A percentile compares a stretch with the other conserved stretches of the same genome.
Conservation (phyloP, 2,113 vertebrate genomes). For the Neodon shergylaensis region DNA sequence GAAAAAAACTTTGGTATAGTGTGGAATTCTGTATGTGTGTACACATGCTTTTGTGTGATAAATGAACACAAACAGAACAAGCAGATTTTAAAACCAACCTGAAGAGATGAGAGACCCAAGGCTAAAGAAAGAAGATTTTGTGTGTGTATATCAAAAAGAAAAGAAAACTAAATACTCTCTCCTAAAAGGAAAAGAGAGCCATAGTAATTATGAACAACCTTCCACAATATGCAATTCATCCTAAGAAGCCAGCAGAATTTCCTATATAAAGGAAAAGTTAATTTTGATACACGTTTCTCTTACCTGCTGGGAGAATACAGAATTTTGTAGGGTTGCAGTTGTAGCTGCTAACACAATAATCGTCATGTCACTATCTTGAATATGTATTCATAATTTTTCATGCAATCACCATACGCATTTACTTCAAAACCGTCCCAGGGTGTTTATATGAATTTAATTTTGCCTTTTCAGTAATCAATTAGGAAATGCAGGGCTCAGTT, state of each 20-base stretch:
- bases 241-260: neutral
- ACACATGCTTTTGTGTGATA: neutral
- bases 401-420: neutral
- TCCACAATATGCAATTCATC: neutral
- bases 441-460: slow-evolving; percentile 13
- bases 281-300: neutral
- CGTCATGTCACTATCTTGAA: neutral
- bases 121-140: neutral
- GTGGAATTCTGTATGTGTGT: neutral
- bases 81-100: neutral
- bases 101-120: neutral
- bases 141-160: neutral
- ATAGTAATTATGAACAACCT: neutral
- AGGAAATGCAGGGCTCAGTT: neutral
- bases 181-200: neutral
- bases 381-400: slow-evolving; percentile 25
- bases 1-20: neutral
- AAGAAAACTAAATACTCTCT: neutral
- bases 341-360: neutral
- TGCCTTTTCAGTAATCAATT: neutral
- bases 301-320: neutral
- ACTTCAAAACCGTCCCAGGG: neutral
- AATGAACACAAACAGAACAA: neutral
- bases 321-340: neutral
- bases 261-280: neutral